phyloP scores from a whole-genome alignment of 2,113 vertebrate species.

The Brachyistius frenatus region DNA sequence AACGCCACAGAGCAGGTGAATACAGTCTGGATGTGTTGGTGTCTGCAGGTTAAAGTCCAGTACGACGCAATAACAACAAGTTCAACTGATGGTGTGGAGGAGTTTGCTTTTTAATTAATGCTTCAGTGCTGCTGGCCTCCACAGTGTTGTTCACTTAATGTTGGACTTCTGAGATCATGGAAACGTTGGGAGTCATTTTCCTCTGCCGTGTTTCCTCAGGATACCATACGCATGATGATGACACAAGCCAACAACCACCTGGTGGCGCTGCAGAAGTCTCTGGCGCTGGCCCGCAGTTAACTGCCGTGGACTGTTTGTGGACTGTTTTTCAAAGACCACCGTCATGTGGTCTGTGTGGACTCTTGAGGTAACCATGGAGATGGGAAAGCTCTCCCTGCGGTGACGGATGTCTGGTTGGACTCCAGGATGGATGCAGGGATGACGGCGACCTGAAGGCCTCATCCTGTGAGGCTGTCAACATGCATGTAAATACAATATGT shows the following conservation, averaged over 20 bases:
- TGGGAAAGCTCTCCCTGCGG: background rate
- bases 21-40: background rate
- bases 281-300: conserved; percentile 86
- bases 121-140: too few species aligned
- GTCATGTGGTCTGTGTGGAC: background rate
- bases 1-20: conserved; percentile 88
- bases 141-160: too few species aligned
- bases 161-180: too few species aligned
- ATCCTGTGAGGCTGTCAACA: background rate
- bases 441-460: background rate
- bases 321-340: background rate
- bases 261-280: conserved; percentile 87
- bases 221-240: conserved; percentile 94
- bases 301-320: background rate
- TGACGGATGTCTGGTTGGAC: background rate
- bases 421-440: background rate
- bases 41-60: too few species aligned
- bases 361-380: background rate
- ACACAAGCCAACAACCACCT: conserved; percentile 93
- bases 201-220: conserved; percentile 76
- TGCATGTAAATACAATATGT: background rate
- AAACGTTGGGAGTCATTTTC: background rate
- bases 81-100: too few species aligned
- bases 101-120: too few species aligned
- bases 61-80: too few species aligned